These are phyloP conservation scores for Pollenia labialis DNA, from an alignment of 2,888 invertebrate species.

Conservation along the genomic window DNA sequence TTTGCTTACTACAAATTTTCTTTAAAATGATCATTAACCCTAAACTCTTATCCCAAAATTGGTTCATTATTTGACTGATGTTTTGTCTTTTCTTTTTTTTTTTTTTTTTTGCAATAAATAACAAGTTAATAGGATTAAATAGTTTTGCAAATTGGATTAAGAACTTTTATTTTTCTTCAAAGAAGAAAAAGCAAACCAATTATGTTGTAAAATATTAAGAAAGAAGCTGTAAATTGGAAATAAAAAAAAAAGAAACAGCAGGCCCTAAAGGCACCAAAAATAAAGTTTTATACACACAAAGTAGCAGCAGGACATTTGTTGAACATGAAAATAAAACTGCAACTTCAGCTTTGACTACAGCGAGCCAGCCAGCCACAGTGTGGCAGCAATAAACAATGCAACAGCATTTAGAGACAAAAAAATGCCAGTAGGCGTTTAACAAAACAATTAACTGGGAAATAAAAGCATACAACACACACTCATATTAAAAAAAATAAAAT, in stretches of 20 bases:
- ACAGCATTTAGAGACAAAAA: conserved; percentile 69
- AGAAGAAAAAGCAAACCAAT: conserved; percentile 33
- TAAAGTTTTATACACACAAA: conserved; percentile 37
- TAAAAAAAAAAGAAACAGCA: conserved; percentile 27
- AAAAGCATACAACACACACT: conserved; percentile 75
- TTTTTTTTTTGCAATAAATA: conserved; percentile 14
- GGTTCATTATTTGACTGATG: conserved; percentile 30
- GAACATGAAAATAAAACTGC: conserved; percentile 41
- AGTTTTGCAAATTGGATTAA: conserved; percentile 64
- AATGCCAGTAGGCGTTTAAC: conserved; percentile 78
- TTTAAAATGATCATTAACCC: conserved; percentile 54
- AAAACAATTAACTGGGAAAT: conserved; percentile 83
- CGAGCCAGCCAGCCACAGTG: conserved; percentile 30
- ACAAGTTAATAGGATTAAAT: conserved; percentile 67
- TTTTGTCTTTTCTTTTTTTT: conserved; percentile 5
- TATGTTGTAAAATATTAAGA: conserved; percentile 37
- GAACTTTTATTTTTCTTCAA: conserved; percentile 23
- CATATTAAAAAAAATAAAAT: conserved; percentile 11
- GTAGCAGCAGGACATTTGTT: conserved; percentile 71
- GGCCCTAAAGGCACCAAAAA: background rate
- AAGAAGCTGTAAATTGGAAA: conserved; percentile 1
- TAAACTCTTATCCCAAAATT: conserved; percentile 46
- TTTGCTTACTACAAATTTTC: conserved; percentile 12
- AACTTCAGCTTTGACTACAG: conserved; percentile 3
- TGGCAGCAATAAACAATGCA: conserved; percentile 63